Percentiles rank a stretch among this genome's conserved stretches.
These are phyloP conservation scores for Panthera leo DNA, from an alignment of 2,113 vertebrate genomes.

Conservation along the genomic window DNA sequence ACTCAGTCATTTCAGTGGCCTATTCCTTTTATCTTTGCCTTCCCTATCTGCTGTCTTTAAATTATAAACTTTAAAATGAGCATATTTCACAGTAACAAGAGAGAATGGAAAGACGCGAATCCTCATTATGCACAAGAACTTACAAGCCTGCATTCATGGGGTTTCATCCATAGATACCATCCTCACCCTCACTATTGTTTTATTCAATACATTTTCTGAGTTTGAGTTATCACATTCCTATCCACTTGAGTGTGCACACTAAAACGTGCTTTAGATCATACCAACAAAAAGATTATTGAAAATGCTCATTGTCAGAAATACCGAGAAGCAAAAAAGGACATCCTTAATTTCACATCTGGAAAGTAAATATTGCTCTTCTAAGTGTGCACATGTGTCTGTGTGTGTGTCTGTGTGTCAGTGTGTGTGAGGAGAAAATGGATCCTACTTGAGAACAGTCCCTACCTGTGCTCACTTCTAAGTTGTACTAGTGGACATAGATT, in stretches of 20 bases:
- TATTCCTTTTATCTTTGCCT: slow-evolving; percentile 17
- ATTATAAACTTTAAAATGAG: slow-evolving; percentile 11
- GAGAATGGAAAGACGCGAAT: not conserved
- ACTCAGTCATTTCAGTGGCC: not conserved
- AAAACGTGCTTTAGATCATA: not conserved
- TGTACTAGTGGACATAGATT: not conserved
- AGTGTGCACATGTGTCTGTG: fast-evolving
- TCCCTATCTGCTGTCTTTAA: not conserved
- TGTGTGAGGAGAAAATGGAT: not conserved
- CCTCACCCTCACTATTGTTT: not conserved
- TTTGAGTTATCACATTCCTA: not conserved
- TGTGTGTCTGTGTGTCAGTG: not conserved
- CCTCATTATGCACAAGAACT: not conserved
- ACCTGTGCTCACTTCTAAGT: not conserved
- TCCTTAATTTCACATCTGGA: not conserved
- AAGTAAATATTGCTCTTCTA: not conserved
- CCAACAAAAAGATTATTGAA: not conserved
- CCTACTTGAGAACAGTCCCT: not conserved
- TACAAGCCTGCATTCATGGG: not conserved
- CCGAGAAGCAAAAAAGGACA: not conserved
- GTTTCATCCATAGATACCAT: not conserved
- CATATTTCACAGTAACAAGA: slow-evolving; percentile 6
- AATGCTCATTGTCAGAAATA: not conserved
- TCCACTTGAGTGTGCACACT: not conserved
- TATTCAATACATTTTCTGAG: not conserved